A percentile compares a stretch with the other conserved stretches of the same genome.
Conservation (phyloP, 2,797 vertebrate genomes). For the Pogoniulus pusillus region DNA sequence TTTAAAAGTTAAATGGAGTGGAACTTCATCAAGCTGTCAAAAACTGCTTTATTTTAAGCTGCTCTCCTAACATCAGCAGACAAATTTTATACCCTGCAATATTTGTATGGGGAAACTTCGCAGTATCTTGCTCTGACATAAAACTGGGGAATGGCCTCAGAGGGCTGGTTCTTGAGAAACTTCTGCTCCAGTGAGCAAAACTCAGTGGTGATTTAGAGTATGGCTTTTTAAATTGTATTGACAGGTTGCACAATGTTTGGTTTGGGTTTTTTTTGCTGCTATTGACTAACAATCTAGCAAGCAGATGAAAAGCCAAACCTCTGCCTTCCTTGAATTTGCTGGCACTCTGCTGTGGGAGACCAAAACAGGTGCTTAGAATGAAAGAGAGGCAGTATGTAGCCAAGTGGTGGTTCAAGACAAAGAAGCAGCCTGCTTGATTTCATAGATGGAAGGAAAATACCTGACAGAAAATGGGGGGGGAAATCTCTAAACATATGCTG, state of each 20-base stretch:
- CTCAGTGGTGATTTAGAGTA: neutral
- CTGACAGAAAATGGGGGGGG: neutral
- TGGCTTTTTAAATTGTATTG: neutral
- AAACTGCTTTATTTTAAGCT: neutral
- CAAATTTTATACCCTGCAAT: neutral
- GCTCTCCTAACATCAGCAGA: neutral
- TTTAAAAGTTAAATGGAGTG: slow-evolving; percentile 3
- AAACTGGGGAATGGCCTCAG: neutral
- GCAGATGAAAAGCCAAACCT: slow-evolving; percentile 14
- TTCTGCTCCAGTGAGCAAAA: neutral
- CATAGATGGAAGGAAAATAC: neutral
- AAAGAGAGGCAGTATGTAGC: neutral
- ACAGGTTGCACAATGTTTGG: neutral
- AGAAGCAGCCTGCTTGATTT: neutral
- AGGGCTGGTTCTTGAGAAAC: neutral
- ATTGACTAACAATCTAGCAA: neutral
- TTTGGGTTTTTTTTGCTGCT: slow-evolving; percentile 20
- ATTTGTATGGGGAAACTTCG: neutral
- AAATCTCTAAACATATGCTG: neutral
- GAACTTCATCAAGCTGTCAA: slow-evolving; percentile 15
- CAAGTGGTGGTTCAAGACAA: neutral
- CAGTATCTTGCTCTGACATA: neutral
- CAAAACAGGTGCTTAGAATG: neutral
- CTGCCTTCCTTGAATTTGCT: slow-evolving; percentile 3
- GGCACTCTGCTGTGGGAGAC: neutral